These are phyloP conservation scores for Drosophila nigromelanica DNA, from an alignment of 1,140 invertebrate species.

Conservation along the genomic window DNA sequence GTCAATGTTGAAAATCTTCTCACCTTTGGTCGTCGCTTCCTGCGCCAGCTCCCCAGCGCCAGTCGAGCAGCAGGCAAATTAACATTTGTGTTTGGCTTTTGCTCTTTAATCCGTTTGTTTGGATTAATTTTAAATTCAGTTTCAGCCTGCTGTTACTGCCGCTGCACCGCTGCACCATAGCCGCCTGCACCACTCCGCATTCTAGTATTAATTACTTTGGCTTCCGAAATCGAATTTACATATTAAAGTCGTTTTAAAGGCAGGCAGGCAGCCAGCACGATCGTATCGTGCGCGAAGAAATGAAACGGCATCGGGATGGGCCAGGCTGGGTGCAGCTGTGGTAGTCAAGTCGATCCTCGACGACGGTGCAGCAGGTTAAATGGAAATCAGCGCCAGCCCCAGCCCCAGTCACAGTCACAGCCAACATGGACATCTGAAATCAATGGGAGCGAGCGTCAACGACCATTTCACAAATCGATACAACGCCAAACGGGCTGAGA, in stretches of 20 bases:
- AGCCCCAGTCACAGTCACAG: constrained; percentile 8
- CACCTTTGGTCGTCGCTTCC: constrained; percentile 75
- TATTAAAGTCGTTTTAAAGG: constrained; percentile 82
- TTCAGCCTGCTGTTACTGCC: constrained; percentile 36
- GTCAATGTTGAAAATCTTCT: constrained; percentile 78
- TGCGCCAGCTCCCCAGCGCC: constrained; percentile 34
- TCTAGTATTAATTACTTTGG: constrained; percentile 83
- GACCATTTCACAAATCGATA: constrained; percentile 83
- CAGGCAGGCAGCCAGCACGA: constrained; percentile 62
- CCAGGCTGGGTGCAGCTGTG: constrained; percentile 50
- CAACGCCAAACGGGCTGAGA: constrained; percentile 54
- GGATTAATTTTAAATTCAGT: constrained; percentile 83
- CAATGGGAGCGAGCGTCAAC: constrained; percentile 64
- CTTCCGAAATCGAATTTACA: constrained; percentile 84
- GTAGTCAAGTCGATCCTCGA: constrained; percentile 33
- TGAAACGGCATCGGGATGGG: constrained; percentile 51
- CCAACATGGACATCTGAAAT: constrained; percentile 43
- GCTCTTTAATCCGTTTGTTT: constrained; percentile 79
- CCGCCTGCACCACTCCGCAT: constrained; percentile 56
- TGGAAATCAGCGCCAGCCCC: constrained; percentile 74
- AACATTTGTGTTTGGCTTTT: constrained; percentile 78
- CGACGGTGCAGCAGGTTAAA: constrained; percentile 75
- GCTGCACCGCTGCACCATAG: constrained; percentile 10
- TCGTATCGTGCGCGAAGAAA: constrained; percentile 76
- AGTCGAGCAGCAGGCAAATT: constrained; percentile 60